These are phyloP conservation scores for Pantherophis alleghaniensis DNA, from an alignment of 2,797 vertebrate species.

Conservation along the genomic window DNA sequence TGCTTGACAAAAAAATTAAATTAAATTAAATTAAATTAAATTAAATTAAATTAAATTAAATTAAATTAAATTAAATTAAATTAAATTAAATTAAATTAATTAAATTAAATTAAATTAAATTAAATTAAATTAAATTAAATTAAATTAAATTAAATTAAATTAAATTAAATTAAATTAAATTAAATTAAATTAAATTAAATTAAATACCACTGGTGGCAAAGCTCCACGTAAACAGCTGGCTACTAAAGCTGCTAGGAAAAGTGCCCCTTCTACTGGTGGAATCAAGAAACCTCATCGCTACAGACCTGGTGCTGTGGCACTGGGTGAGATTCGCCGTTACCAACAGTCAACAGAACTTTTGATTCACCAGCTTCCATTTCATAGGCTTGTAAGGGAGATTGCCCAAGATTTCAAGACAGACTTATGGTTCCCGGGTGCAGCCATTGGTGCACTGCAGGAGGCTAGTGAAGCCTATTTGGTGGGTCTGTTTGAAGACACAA, in stretches of 20 bases:
- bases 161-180: too few species aligned
- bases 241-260: constrained; percentile 92
- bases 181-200: too few species aligned
- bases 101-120: too few species aligned
- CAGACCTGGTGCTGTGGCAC: constrained; percentile 80
- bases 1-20: too few species aligned
- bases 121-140: too few species aligned
- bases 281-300: constrained; percentile 97
- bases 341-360: constrained; percentile 74
- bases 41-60: too few species aligned
- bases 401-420: constrained; percentile 88
- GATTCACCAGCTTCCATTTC: constrained; percentile 79
- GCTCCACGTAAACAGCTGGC: constrained; percentile 94
- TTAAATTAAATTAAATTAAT: too few species aligned
- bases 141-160: too few species aligned
- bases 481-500: constrained; percentile 93
- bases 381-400: constrained; percentile 77
- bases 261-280: constrained; percentile 90
- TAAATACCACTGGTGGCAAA: constrained; percentile 86
- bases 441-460: constrained; percentile 85
- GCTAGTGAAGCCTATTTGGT: constrained; percentile 94
- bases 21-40: too few species aligned
- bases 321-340: constrained; percentile 78
- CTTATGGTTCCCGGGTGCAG: constrained; percentile 92
- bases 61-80: too few species aligned